Percentiles rank a stretch among this genome's conserved stretches.
Conservation (phyloP, 2,113 vertebrate species). For the Prolemur simus region DNA sequence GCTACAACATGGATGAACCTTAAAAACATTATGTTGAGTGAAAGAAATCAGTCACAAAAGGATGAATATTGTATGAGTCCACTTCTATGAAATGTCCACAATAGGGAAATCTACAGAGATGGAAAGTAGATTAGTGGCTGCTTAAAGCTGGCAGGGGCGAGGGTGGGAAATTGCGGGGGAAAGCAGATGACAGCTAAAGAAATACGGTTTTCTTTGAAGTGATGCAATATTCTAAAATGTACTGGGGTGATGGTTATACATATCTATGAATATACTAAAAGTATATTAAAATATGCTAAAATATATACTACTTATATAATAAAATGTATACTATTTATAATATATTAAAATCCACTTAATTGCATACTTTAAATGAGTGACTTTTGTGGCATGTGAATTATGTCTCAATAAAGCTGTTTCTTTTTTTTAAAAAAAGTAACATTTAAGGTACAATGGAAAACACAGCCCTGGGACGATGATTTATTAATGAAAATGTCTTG, state of each 20-base stretch:
- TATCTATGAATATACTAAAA: not conserved
- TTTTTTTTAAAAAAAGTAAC: not conserved
- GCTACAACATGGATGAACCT: not conserved
- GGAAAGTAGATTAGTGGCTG: constrained; percentile 12
- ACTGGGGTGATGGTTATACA: not conserved
- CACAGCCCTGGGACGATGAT: not conserved
- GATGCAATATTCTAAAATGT: not conserved
- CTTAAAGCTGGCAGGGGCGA: not conserved
- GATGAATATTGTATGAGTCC: not conserved
- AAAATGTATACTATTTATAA: not conserved
- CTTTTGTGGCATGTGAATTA: not conserved
- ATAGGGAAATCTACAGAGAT: constrained; percentile 34
- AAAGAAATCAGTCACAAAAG: constrained; percentile 45
- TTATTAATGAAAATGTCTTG: constrained; percentile 38
- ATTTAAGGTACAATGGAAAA: constrained; percentile 19
- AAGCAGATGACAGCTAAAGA: not conserved
- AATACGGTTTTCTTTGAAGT: not conserved
- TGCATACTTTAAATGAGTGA: constrained; percentile 27
- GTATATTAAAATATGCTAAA: not conserved
- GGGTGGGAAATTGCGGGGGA: not conserved
- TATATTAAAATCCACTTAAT: not conserved
- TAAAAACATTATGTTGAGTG: constrained; percentile 26
- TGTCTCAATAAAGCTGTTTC: not conserved
- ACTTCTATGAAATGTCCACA: constrained; percentile 31
- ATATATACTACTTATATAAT: not conserved